Percentiles rank a stretch among this genome's conserved stretches.
Evolutionary conservation across 2,888 invertebrate species (phyloP).

Genomic region (Hydrotaea cyrtoneurina): DNA sequence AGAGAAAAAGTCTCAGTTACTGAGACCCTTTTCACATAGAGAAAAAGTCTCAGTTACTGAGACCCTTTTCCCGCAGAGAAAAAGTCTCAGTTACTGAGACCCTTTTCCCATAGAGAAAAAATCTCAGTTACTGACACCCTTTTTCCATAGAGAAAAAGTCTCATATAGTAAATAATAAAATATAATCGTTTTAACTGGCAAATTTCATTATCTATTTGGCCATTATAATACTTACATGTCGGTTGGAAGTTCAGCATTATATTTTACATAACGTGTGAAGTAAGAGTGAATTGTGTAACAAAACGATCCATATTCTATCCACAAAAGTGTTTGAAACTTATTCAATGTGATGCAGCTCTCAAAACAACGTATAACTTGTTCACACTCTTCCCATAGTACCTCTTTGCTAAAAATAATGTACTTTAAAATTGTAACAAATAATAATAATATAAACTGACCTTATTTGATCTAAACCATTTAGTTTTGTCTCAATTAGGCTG

Average conservation of each 20-base stretch:
- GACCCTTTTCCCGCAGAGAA: too few species aligned
- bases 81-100: too few species aligned
- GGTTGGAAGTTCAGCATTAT: background rate
- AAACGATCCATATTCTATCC: slow-evolving; percentile 95
- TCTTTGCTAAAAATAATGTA: slow-evolving; percentile 46
- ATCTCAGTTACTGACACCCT: too few species aligned
- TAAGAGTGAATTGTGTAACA: slow-evolving; percentile 95
- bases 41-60: too few species aligned
- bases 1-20: too few species aligned
- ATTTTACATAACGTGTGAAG: slow-evolving; percentile 88
- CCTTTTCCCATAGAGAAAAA: too few species aligned
- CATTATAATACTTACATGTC: too few species aligned
- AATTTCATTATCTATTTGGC: too few species aligned
- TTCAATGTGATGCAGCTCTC: slow-evolving; percentile 89
- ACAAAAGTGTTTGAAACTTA: slow-evolving; percentile 87
- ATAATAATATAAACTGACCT: background rate
- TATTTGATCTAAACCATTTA: slow-evolving; percentile 86
- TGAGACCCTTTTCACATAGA: too few species aligned
- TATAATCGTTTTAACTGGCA: too few species aligned
- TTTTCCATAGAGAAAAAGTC: too few species aligned
- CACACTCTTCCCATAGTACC: slow-evolving; percentile 83
- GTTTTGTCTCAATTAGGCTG: slow-evolving; percentile 88
- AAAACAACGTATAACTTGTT: slow-evolving; percentile 90
- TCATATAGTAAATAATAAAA: too few species aligned
- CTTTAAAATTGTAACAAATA: slow-evolving; percentile 34